phyloP scores from a whole-genome alignment of 2,113 vertebrate genomes.

The Nasalis larvatus region DNA sequence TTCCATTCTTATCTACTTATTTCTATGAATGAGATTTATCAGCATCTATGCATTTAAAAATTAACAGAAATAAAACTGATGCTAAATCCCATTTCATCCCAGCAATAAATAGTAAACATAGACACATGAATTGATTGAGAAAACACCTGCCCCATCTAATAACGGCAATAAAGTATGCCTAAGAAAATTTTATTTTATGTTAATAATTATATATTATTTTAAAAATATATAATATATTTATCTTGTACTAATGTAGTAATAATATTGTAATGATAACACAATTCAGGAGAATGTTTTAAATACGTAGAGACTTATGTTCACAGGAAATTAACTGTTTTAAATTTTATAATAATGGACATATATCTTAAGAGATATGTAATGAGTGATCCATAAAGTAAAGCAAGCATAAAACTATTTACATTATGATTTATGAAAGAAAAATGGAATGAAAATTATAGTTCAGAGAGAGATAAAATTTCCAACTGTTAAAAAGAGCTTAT shows the following conservation, averaged over 20 bases:
- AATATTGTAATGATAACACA: neutral
- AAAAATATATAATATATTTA: neutral
- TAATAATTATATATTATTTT: neutral
- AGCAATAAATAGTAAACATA: neutral
- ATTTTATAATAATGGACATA: neutral
- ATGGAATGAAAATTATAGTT: neutral
- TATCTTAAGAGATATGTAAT: neutral
- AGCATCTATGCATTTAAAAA: conserved; percentile 16
- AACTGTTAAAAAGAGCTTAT: conserved; percentile 10
- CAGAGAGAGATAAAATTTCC: neutral
- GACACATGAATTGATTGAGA: neutral
- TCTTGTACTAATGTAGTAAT: neutral
- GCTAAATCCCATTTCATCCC: neutral
- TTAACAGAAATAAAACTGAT: neutral
- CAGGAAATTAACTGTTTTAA: neutral
- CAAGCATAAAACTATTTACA: neutral
- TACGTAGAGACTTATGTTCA: neutral
- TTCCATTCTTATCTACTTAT: neutral
- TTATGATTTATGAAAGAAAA: neutral
- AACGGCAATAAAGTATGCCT: neutral
- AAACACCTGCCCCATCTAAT: neutral
- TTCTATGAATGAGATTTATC: neutral
- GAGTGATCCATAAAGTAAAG: neutral
- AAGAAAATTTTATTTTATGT: neutral
- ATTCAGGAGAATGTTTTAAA: neutral